A percentile compares a stretch with the other conserved stretches of the same genome.
These are phyloP conservation scores for Geothlypis trichas DNA, from an alignment of 2,113 vertebrate species.

Conservation along the genomic window DNA sequence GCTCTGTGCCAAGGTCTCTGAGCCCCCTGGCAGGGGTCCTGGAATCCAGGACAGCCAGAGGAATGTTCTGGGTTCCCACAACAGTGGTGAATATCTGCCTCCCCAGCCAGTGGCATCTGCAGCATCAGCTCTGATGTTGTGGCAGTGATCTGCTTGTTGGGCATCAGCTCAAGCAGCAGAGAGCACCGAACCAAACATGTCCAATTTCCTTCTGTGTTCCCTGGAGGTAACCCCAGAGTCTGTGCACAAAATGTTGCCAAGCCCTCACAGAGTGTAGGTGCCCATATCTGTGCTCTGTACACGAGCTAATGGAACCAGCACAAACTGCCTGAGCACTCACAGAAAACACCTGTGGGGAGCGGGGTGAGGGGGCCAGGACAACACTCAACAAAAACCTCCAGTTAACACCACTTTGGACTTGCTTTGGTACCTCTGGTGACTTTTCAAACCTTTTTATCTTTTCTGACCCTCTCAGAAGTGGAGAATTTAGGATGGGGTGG, in stretches of 20 bases:
- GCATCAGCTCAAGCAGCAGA: neutral
- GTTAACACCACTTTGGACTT: neutral
- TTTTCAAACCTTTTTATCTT: neutral
- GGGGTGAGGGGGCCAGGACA: neutral
- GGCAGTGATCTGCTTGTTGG: neutral
- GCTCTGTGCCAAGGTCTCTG: no score
- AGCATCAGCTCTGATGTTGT: neutral
- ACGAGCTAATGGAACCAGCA: rapidly evolving
- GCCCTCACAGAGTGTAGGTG: rapidly evolving
- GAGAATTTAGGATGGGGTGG: neutral
- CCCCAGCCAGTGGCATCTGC: neutral
- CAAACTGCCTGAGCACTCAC: neutral
- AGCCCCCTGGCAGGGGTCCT: no score
- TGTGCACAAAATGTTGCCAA: rapidly evolving
- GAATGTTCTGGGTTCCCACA: no score
- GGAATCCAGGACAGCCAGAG: no score
- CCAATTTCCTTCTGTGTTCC: neutral
- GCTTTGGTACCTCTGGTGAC: neutral
- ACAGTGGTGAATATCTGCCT: neutral
- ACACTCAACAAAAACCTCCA: neutral
- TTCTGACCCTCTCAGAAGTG: neutral
- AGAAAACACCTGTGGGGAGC: rapidly evolving
- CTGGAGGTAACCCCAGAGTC: neutral
- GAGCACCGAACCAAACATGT: rapidly evolving
- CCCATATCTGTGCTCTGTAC: neutral